Base-by-base conservation (phyloP, 2,113 vertebrate species). In the Jaculus jaculus region DNA sequence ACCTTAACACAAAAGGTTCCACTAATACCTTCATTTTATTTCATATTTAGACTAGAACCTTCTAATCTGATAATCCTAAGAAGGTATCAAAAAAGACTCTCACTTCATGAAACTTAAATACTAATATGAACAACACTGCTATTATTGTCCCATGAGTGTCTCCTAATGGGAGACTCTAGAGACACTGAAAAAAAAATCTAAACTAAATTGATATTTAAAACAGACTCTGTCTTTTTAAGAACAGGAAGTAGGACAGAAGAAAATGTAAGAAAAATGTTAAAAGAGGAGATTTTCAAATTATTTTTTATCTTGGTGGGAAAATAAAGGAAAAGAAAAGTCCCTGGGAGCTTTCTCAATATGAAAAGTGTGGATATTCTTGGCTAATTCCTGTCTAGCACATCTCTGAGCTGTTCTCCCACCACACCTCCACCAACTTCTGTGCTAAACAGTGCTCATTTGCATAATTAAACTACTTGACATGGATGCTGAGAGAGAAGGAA, bases 351-450 rank as follows among this genome's bases (percentile, higher is more conserved):
- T 94, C 87, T 91, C 77, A 85, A 7, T n/a, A 94, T 83, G 86
- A 90, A 54, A 96, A 95, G 72, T 91, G 82, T 89, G 94, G 91
- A 85, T 96, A 96, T 96, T 96, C 91, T 95, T 93, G 95, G 91
- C 89, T 92, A 84, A 94, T 86, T 95, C 87, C 69, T 95, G 95
- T 97, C 97, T 95, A 94, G 96, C 97, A 94, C 95, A 77, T 97
- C 42, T 81, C 60, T 77, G 77, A 71, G 73, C 96, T 90, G 73
- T 54, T 94, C 78, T 77, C 90, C 74, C 79, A 23, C 68, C 92
- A 75, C 91, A 87, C 89, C 77, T 95, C 92, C 92, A 77, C 77
- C 84, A 93, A 37, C 83, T 80, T 12, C 90, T 92, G 87, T 82
- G 87, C 47, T 93, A 66, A 94, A 75, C 51, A 93, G 91, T 34